Evolutionary conservation across 2,797 vertebrate genomes (phyloP).

Genomic region (Mormyrus proboscirostris): DNA sequence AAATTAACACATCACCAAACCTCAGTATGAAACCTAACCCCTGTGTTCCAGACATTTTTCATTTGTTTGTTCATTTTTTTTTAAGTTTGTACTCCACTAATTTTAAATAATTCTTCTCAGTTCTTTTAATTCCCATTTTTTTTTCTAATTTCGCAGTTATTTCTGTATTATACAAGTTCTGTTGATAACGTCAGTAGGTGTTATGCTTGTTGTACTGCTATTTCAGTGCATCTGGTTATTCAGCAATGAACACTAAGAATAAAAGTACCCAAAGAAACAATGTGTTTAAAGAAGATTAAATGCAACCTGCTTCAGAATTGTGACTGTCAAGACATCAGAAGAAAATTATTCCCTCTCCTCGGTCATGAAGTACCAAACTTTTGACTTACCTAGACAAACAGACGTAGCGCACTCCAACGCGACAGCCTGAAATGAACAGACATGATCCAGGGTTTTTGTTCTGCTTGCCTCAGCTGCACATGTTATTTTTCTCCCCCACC

Average conservation of each 20-base stretch:
- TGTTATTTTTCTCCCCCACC: neutral
- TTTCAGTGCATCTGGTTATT: neutral
- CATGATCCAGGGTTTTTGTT: neutral
- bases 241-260: neutral
- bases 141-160: conserved; percentile 9
- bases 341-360: neutral
- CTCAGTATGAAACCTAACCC: neutral
- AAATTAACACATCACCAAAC: neutral
- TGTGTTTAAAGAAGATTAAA: neutral
- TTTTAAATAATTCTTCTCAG: neutral
- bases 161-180: neutral
- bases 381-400: conserved; percentile 20
- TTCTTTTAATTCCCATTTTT: neutral
- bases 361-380: neutral
- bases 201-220: neutral
- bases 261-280: neutral
- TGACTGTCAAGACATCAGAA: neutral
- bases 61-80: neutral
- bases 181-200: neutral
- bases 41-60: neutral
- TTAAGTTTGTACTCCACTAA: neutral
- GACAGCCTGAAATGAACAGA: neutral
- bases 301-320: neutral
- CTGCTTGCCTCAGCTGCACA: neutral
- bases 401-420: neutral